These are phyloP conservation scores for Brachymystax lenok DNA, from an alignment of 2,797 vertebrate genomes.

Conservation along the genomic window DNA sequence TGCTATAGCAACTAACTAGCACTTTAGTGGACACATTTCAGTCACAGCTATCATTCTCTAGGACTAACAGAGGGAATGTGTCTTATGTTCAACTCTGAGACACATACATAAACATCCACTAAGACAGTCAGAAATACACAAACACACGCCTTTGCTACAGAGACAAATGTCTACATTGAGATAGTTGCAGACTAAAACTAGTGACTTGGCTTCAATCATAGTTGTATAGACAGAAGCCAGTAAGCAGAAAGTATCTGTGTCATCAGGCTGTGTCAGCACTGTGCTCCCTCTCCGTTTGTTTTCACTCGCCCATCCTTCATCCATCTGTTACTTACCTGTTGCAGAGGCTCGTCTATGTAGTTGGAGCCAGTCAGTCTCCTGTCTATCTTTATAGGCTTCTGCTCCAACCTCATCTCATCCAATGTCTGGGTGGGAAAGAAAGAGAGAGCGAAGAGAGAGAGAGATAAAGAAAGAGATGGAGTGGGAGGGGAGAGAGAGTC, in stretches of 20 bases:
- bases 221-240: not conserved
- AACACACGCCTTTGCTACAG: constrained; percentile 85
- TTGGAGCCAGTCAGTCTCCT: constrained; percentile 94
- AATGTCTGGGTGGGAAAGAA: constrained; percentile 76
- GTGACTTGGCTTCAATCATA: no score
- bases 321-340: constrained; percentile 79
- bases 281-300: not conserved
- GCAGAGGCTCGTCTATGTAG: constrained; percentile 97
- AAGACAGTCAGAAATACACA: constrained; percentile 2
- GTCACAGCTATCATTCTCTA: not conserved
- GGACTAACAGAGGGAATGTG: not conserved
- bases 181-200: no score
- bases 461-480: constrained; percentile 25
- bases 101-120: not conserved
- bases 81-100: not conserved
- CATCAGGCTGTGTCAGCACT: not conserved
- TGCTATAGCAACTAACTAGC: not conserved
- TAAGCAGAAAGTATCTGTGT: not conserved
- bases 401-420: constrained; percentile 96
- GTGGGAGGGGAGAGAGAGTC: constrained; percentile 16
- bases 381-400: constrained; percentile 92
- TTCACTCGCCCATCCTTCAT: no score
- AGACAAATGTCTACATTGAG: constrained; percentile 59
- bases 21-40: not conserved
- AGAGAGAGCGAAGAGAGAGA: not conserved